Percentiles rank a stretch among this genome's conserved stretches.
phyloP scores from a whole-genome alignment of 2,113 vertebrate genomes.

The Willisornis vidua region DNA sequence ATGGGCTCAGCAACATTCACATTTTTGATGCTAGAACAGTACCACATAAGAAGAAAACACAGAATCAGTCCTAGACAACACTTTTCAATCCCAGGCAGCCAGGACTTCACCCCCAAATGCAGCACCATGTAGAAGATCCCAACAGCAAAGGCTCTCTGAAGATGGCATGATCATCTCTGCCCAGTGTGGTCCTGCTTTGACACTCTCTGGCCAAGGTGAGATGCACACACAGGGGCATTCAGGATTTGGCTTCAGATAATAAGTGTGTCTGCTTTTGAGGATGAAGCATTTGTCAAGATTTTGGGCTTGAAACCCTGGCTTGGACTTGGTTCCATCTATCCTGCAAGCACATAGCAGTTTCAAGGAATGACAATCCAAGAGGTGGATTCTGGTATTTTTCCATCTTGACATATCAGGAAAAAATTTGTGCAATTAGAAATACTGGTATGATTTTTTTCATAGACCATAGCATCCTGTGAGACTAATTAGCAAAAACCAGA shows the following conservation, averaged over 20 bases:
- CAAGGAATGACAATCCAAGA: background rate
- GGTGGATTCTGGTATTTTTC: background rate
- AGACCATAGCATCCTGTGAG: background rate
- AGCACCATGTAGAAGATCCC: background rate
- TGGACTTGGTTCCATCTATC: background rate
- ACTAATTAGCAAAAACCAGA: background rate
- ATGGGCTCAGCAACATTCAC: rapidly evolving
- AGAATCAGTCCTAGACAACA: background rate
- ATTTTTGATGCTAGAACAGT: background rate
- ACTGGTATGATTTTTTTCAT: background rate
- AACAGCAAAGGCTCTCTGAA: background rate
- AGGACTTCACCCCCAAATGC: background rate
- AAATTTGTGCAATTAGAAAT: background rate
- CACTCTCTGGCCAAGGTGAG: background rate
- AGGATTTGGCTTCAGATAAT: background rate
- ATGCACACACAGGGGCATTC: background rate
- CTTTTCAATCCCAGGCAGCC: background rate
- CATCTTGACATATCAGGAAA: background rate
- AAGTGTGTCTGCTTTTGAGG: background rate
- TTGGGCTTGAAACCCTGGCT: background rate
- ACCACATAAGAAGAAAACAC: background rate
- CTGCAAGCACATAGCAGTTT: background rate
- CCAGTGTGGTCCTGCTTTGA: rapidly evolving
- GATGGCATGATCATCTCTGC: rapidly evolving
- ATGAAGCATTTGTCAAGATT: background rate